Evolutionary conservation across 1,140 invertebrate genomes (phyloP).

Genomic region (Polyergus mexicanus): DNA sequence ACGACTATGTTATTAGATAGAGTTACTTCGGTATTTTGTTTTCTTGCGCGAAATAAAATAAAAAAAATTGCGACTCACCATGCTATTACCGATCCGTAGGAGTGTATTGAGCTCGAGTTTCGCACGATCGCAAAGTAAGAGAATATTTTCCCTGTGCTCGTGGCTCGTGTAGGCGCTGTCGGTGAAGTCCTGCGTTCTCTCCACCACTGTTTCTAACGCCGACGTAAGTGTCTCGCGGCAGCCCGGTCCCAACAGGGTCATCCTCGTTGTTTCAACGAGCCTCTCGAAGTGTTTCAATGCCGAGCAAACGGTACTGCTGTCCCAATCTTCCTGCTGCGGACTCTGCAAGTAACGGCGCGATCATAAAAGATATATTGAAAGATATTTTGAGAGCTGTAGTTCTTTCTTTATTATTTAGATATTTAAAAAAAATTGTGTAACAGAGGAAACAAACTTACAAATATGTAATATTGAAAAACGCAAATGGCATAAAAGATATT

Average conservation of each 20-base stretch:
- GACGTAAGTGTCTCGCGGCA: conserved; percentile 92
- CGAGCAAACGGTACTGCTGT: conserved; percentile 92
- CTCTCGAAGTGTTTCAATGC: conserved; percentile 94
- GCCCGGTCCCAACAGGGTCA: conserved; percentile 88
- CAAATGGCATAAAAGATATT: neutral
- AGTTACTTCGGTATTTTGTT: neutral
- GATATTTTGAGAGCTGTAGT: neutral
- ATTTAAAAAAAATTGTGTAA: neutral
- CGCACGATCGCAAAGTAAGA: conserved; percentile 95
- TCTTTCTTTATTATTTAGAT: neutral
- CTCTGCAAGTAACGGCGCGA: conserved; percentile 75
- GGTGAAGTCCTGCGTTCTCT: conserved; percentile 99
- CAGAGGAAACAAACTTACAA: neutral
- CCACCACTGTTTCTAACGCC: conserved; percentile 96
- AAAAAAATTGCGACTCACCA: conserved; percentile 89
- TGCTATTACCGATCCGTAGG: conserved; percentile 93
- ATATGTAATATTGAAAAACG: neutral
- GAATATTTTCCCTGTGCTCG: conserved; percentile 97
- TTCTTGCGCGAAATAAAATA: neutral
- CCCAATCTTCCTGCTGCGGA: conserved; percentile 88
- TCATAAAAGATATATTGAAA: conserved; percentile 28
- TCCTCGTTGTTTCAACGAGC: conserved; percentile 93
- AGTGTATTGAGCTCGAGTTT: conserved; percentile 95
- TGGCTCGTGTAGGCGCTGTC: conserved; percentile 99
- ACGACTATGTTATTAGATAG: neutral